phyloP scores from a whole-genome alignment of 2,888 invertebrate genomes.

The Drosophila tanythrix region DNA sequence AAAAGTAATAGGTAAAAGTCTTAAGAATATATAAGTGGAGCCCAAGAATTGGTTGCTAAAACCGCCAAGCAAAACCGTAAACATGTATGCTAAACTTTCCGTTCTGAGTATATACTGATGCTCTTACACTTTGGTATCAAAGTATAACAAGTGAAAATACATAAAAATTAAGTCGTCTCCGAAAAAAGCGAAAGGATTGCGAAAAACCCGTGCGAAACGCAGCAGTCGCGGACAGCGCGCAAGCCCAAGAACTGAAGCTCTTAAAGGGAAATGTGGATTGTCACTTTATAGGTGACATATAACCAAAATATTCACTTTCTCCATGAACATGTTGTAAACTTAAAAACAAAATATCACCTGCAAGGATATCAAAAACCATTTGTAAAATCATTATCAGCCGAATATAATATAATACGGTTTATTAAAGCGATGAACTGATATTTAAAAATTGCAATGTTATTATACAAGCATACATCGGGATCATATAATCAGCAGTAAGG shows the following conservation, averaged over 20 bases:
- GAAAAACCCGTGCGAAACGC: background rate
- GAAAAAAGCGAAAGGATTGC: background rate
- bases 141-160: background rate
- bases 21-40: background rate
- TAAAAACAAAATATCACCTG: background rate
- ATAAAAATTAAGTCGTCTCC: background rate
- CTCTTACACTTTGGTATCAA: background rate
- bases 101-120: background rate
- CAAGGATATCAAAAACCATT: background rate
- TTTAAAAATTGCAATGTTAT: background rate
- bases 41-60: background rate
- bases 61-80: background rate
- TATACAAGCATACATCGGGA: background rate
- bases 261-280: background rate
- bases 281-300: background rate
- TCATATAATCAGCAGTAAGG: slow-evolving; percentile 21
- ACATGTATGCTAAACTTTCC: background rate
- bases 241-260: background rate
- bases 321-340: background rate
- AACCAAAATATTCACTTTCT: background rate
- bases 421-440: background rate
- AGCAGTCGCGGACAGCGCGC: background rate
- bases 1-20: background rate
- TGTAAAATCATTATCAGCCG: background rate
- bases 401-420: too few species aligned